Evolutionary conservation across 2,888 invertebrate genomes (phyloP).

Genomic region (Cheilosia variabilis): DNA sequence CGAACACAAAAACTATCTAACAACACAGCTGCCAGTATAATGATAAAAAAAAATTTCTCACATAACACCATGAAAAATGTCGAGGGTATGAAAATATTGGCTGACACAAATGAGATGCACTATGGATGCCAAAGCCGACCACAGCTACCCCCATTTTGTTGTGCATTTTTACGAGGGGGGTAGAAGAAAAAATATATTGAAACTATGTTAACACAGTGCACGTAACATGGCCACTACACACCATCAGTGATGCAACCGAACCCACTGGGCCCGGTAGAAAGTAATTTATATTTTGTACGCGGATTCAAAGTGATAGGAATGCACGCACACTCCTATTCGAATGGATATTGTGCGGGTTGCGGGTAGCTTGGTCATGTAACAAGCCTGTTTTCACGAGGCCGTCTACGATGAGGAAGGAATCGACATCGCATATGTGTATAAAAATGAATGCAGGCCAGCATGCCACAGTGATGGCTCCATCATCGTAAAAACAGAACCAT

Average conservation of each 20-base stretch:
- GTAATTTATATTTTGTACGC: conserved; percentile 55
- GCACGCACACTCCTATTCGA: conserved; percentile 13
- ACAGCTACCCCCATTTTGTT: not conserved
- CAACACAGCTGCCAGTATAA: conserved; percentile 4
- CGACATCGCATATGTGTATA: conserved; percentile 11
- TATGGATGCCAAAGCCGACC: conserved; percentile 26
- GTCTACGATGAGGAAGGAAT: conserved; percentile 28
- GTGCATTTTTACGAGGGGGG: not conserved
- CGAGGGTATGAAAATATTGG: conserved; percentile 2
- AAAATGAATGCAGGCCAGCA: conserved; percentile 14
- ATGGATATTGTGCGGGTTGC: not conserved
- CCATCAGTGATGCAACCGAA: conserved; percentile 42
- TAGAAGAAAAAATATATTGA: conserved; percentile 17
- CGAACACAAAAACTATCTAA: conserved; percentile 8
- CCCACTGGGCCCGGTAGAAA: conserved; percentile 48
- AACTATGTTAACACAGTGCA: no score
- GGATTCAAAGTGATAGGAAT: conserved; percentile 40
- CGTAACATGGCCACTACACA: conserved; percentile 34
- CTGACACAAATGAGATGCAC: conserved; percentile 54
- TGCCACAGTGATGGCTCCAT: conserved; percentile 11
- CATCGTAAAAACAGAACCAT: conserved; percentile 1
- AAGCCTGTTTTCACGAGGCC: conserved; percentile 11
- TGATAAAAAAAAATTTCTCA: conserved; percentile 9
- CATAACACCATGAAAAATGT: not conserved
- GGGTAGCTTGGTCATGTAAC: not conserved